These are phyloP conservation scores for Sternarchorhynchus goeldii DNA, from an alignment of 2,797 vertebrate genomes.

Conservation along the genomic window DNA sequence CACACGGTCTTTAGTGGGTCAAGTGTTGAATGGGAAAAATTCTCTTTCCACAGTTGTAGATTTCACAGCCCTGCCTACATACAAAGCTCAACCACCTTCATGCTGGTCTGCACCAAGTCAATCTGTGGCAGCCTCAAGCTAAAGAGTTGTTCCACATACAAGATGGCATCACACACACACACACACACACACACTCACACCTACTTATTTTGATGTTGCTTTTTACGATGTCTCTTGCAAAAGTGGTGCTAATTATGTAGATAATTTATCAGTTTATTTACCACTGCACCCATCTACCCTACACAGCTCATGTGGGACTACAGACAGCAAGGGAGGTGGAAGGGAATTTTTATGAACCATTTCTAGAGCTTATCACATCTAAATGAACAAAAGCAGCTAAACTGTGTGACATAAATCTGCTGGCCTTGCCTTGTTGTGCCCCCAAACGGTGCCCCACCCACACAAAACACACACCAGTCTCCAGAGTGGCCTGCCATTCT, in stretches of 20 bases:
- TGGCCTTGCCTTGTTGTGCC: not conserved
- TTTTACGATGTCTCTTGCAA: constrained; percentile 11
- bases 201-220: not conserved
- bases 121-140: constrained; percentile 29
- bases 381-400: constrained; percentile 4
- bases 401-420: not conserved
- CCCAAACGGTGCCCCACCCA: too few species aligned
- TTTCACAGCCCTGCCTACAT: constrained; percentile 28
- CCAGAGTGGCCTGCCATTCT: not conserved
- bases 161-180: constrained; percentile 18
- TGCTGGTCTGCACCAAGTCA: constrained; percentile 34
- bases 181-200: not conserved
- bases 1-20: constrained; percentile 52
- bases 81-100: constrained; percentile 36
- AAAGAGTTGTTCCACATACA: constrained; percentile 42
- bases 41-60: constrained; percentile 2
- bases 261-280: constrained; percentile 9
- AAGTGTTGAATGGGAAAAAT: constrained; percentile 42
- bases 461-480: too few species aligned
- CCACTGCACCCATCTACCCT: not conserved
- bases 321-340: not conserved
- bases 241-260: constrained; percentile 4
- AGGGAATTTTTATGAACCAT: constrained; percentile 26
- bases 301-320: not conserved
- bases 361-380: constrained; percentile 8